Conservation (phyloP, 2,888 invertebrate species). For the Ypsolopha scabrella region DNA sequence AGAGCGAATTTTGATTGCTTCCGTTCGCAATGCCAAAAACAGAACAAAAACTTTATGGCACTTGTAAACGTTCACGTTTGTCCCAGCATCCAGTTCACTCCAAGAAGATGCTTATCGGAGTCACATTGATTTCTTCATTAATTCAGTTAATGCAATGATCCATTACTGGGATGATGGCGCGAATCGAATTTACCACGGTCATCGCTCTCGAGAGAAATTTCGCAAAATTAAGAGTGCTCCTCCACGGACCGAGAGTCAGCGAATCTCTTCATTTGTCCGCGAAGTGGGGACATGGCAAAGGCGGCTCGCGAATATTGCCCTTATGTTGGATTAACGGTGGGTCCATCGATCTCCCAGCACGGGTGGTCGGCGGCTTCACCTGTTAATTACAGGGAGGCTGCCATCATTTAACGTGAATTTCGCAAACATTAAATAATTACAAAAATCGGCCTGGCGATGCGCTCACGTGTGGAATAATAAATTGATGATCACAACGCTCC, state of each 20-base stretch:
- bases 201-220: conserved; percentile 34
- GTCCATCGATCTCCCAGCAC: conserved; percentile 44
- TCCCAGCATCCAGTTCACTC: too few species aligned
- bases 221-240: conserved; percentile 30
- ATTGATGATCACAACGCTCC: conserved; percentile 29
- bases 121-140: background rate
- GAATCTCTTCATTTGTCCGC: conserved; percentile 52
- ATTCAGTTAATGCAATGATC: conserved; percentile 26
- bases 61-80: too few species aligned
- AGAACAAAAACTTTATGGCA: too few species aligned
- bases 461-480: conserved; percentile 55
- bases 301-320: conserved; percentile 47
- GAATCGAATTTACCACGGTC: conserved; percentile 42
- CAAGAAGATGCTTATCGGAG: too few species aligned
- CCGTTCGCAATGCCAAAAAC: conserved; percentile 19
- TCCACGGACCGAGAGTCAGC: conserved; percentile 10
- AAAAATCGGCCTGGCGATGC: conserved; percentile 49
- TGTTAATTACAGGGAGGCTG: conserved; percentile 59
- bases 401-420: conserved; percentile 62
- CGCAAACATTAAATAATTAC: conserved; percentile 60
- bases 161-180: conserved; percentile 44
- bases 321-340: conserved; percentile 42
- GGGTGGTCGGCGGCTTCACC: conserved; percentile 52
- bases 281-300: conserved; percentile 33
- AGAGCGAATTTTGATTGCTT: conserved; percentile 9